Evolutionary conservation across 2,113 vertebrate genomes (phyloP).

Genomic region (Carollia perspicillata): DNA sequence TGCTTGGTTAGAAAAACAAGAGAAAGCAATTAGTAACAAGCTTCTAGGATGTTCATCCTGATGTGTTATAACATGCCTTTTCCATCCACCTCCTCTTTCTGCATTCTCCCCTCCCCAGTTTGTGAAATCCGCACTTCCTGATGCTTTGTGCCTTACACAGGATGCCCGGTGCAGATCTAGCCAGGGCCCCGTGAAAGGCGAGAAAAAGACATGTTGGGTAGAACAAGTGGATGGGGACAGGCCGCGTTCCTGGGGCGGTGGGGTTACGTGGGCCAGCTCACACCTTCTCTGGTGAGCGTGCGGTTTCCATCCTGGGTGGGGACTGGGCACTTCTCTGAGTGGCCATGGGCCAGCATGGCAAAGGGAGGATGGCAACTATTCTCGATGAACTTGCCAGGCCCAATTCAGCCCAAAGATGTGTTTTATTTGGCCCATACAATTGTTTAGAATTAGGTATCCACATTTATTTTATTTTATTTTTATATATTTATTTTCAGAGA

Average conservation of each 20-base stretch:
- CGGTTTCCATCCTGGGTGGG: neutral
- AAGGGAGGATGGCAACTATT: neutral
- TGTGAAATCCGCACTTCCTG: neutral
- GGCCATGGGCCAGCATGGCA: neutral
- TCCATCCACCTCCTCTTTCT: neutral
- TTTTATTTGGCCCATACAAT: neutral
- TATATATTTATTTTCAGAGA: too few species aligned
- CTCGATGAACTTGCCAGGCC: neutral
- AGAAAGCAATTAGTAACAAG: neutral
- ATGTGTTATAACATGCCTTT: neutral
- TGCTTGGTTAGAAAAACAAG: conserved; percentile 23
- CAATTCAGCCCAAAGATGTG: neutral
- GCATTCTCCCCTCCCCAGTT: neutral
- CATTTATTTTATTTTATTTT: neutral
- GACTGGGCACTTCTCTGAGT: neutral
- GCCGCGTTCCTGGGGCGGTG: accelerated
- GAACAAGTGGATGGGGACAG: neutral
- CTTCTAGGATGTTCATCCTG: neutral
- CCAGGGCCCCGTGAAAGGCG: neutral
- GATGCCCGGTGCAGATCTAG: neutral
- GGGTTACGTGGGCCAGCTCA: accelerated
- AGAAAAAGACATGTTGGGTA: neutral
- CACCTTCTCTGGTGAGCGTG: neutral
- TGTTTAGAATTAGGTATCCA: neutral
- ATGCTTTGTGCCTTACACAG: neutral